Percentiles rank a stretch among this genome's conserved stretches.
Evolutionary conservation across 2,113 vertebrate species (phyloP).

Genomic region (Bettongia penicillata): DNA sequence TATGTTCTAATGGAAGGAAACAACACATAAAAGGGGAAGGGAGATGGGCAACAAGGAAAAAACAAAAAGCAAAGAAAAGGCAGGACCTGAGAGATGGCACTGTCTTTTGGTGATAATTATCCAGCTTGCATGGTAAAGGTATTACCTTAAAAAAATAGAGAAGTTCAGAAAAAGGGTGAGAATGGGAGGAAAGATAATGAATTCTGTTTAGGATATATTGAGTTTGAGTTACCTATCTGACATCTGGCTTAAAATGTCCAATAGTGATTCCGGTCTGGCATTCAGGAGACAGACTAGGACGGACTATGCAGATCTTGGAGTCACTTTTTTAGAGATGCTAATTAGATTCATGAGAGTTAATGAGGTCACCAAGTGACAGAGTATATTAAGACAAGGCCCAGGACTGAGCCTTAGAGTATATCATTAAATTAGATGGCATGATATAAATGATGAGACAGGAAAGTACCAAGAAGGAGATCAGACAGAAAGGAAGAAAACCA

Average conservation of each 20-base stretch:
- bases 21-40: neutral
- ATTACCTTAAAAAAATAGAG: neutral
- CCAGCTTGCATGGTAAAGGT: neutral
- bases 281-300: neutral
- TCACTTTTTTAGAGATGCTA: neutral
- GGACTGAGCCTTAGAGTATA: neutral
- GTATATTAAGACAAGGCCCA: neutral
- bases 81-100: neutral
- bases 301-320: neutral
- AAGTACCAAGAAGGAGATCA: neutral
- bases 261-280: neutral
- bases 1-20: neutral
- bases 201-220: neutral
- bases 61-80: neutral
- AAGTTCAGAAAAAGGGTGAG: neutral
- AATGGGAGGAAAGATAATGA: neutral
- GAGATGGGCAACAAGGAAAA: neutral
- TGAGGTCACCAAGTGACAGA: neutral
- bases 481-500: neutral
- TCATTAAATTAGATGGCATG: neutral
- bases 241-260: neutral
- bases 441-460: neutral
- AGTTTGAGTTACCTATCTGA: neutral
- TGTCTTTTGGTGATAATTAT: neutral
- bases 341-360: neutral